Conservation (phyloP, 2,888 invertebrate genomes). For the Drosophila putrida region DNA sequence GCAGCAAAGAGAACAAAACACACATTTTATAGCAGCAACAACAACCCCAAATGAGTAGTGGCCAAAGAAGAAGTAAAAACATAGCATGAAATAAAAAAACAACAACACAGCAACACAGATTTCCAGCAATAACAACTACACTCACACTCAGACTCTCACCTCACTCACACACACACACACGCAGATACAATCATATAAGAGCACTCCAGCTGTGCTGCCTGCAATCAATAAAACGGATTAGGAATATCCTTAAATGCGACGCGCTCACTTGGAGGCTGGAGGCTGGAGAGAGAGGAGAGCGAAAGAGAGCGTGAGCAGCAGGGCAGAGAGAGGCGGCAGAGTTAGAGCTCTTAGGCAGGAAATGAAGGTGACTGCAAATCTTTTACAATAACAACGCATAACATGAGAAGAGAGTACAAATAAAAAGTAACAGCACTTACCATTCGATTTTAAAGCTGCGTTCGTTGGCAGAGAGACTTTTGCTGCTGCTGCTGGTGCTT, state of each 20-base stretch:
- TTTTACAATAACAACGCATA: conserved; percentile 61
- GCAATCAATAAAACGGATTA: conserved; percentile 83
- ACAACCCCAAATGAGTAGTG: conserved; percentile 64
- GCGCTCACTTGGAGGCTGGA: conserved; percentile 59
- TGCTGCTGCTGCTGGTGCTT: conserved; percentile 24
- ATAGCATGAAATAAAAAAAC: conserved; percentile 48
- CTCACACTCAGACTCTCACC: conserved; percentile 10
- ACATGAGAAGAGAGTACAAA: conserved; percentile 25
- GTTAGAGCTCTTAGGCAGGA: not conserved
- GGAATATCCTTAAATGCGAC: conserved; percentile 78
- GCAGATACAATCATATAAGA: conserved; percentile 24
- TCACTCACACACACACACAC: conserved; percentile 24
- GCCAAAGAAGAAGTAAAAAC: conserved; percentile 49
- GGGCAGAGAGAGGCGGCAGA: conserved; percentile 24
- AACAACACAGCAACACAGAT: conserved; percentile 70
- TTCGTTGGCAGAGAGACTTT: conserved; percentile 18
- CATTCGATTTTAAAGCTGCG: conserved; percentile 44
- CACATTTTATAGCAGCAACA: conserved; percentile 41
- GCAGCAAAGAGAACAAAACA: conserved; percentile 17
- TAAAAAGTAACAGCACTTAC: conserved; percentile 68
- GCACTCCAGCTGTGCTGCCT: conserved; percentile 75
- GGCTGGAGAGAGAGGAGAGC: conserved; percentile 34
- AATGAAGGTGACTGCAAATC: conserved; percentile 57
- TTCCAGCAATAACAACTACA: conserved; percentile 57
- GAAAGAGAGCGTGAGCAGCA: conserved; percentile 9